These are phyloP conservation scores for Heliothis virescens DNA, from an alignment of 1,140 invertebrate species.

Conservation along the genomic window DNA sequence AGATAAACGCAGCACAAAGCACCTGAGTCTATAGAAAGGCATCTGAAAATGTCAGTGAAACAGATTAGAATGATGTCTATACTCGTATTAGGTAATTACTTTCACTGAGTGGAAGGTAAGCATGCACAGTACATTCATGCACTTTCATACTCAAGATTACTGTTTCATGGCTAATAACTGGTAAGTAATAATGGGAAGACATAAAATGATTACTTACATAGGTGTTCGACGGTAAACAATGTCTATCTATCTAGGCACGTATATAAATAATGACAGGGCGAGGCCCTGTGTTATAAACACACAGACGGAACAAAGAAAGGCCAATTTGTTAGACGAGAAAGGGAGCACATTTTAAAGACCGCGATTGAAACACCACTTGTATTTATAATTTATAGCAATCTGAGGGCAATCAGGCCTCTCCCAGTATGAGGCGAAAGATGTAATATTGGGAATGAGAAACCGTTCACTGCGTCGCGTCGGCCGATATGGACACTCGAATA, in stretches of 20 bases:
- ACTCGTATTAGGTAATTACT: conserved; percentile 54
- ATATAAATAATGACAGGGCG: conserved; percentile 63
- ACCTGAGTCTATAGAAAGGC: conserved; percentile 28
- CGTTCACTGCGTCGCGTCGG: conserved; percentile 67
- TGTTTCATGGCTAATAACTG: conserved; percentile 49
- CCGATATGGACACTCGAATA: conserved; percentile 58
- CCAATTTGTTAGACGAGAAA: conserved; percentile 83
- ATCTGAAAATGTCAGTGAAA: conserved; percentile 51
- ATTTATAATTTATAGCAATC: conserved; percentile 84
- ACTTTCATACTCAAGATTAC: conserved; percentile 52
- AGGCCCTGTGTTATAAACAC: conserved; percentile 63
- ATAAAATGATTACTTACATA: conserved; percentile 47
- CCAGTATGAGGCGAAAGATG: conserved; percentile 75
- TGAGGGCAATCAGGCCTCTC: conserved; percentile 77
- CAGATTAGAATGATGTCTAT: conserved; percentile 50
- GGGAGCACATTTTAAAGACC: conserved; percentile 82
- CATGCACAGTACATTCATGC: conserved; percentile 52
- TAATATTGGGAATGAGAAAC: conserved; percentile 75
- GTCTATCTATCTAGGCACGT: conserved; percentile 52
- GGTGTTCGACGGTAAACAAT: conserved; percentile 54
- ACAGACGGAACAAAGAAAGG: conserved; percentile 80
- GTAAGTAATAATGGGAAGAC: conserved; percentile 47
- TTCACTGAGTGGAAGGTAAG: conserved; percentile 54
- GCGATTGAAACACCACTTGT: conserved; percentile 76
- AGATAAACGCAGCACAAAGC: neutral